Percentiles rank a stretch among this genome's conserved stretches.
Conservation (phyloP, 2,113 vertebrate species). For the Heterochromis multidens region DNA sequence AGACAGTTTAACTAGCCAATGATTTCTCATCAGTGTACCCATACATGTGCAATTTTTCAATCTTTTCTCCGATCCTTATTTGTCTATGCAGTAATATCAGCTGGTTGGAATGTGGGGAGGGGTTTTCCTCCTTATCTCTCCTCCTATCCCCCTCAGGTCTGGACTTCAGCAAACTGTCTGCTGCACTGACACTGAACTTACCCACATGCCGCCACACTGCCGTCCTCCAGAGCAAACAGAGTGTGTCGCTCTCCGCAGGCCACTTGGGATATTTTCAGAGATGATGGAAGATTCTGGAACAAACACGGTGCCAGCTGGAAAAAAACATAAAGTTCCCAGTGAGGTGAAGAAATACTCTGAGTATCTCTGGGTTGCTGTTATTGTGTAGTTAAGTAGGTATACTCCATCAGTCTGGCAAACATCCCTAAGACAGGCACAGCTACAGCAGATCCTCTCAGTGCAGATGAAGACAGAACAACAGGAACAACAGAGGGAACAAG, state of each 20-base stretch:
- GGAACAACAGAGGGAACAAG: constrained; percentile 58
- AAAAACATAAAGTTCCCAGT: constrained; percentile 50
- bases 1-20: constrained; percentile 36
- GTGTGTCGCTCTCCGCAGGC: constrained; percentile 70
- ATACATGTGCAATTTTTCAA: constrained; percentile 13
- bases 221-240: constrained; percentile 72
- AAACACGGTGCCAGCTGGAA: constrained; percentile 69
- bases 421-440: constrained; percentile 58
- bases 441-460: constrained; percentile 50
- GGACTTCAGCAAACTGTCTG: constrained; percentile 36
- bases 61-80: constrained; percentile 25
- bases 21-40: constrained; percentile 22
- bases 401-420: constrained; percentile 65
- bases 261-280: constrained; percentile 78
- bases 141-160: constrained; percentile 33
- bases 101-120: constrained; percentile 38
- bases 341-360: constrained; percentile 57
- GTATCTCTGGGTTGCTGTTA: constrained; percentile 40
- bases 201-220: constrained; percentile 78
- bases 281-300: constrained; percentile 71
- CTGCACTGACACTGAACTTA: constrained; percentile 76
- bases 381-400: constrained; percentile 47
- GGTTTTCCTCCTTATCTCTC: constrained; percentile 47
- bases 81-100: constrained; percentile 51
- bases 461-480: constrained; percentile 55